phyloP scores from a whole-genome alignment of 2,797 vertebrate genomes.

The Semaprochilodus insignis region DNA sequence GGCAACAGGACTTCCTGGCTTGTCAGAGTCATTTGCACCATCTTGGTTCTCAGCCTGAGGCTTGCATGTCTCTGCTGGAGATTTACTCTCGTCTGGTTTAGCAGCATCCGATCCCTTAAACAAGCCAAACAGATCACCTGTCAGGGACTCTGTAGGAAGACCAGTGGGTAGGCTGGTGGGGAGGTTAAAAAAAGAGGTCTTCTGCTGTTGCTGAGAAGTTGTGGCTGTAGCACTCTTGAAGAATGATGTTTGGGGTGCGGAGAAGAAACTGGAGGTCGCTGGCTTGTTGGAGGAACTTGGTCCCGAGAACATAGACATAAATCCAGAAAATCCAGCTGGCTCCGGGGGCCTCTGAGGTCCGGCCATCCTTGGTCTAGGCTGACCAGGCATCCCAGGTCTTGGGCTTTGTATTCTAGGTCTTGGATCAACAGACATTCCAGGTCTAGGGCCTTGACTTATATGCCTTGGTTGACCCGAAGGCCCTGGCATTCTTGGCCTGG shows the following conservation, averaged over 20 bases:
- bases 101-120: constrained; percentile 82
- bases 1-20: constrained; percentile 12
- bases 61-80: background rate
- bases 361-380: constrained; percentile 65
- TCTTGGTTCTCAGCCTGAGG: constrained; percentile 27
- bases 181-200: constrained; percentile 87
- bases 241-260: constrained; percentile 78
- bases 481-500: constrained; percentile 29
- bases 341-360: constrained; percentile 77
- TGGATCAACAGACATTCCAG: constrained; percentile 19
- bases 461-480: constrained; percentile 7
- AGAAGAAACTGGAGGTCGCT: constrained; percentile 83
- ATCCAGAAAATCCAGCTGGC: constrained; percentile 87
- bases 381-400: constrained; percentile 45
- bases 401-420: constrained; percentile 41
- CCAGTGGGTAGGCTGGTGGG: constrained; percentile 81
- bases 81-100: constrained; percentile 67
- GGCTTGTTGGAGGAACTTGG: constrained; percentile 82
- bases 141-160: constrained; percentile 81
- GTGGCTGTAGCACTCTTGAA: constrained; percentile 75
- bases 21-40: constrained; percentile 16
- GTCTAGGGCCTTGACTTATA: constrained; percentile 34
- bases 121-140: constrained; percentile 86
- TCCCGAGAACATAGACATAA: constrained; percentile 91
- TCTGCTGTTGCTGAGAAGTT: constrained; percentile 80